Base-by-base conservation (phyloP, 2,888 invertebrate genomes). In the Polydrusus cervinus region DNA sequence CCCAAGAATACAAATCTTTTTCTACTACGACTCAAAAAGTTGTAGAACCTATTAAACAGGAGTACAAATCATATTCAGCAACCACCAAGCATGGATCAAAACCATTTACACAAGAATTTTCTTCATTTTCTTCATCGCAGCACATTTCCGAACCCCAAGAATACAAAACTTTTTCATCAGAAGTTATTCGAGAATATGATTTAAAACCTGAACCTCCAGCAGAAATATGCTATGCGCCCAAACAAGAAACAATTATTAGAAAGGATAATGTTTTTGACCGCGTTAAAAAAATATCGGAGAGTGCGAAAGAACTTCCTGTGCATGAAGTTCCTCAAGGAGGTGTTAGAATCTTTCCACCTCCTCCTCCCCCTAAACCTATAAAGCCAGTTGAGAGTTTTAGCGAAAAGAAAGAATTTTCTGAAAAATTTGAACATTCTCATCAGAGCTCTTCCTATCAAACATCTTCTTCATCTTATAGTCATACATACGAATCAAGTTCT, bases 131-230 rank as follows among this genome's bases (percentile, higher is more conserved):
- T 14, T 81, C 79, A n/a, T 78, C 79, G 1, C 79, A 80, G 25
- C 79, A 82, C 55, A 64, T 82, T 81, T 76, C 86, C 80, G 81
- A 89, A 68, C 78, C 78, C 11, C 74, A 74, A 38, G 67, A 78
- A 51, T 78, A 73, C 25, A 76, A 78, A 38, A 43, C 55, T 14
- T 73, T 38, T 55, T 73, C 78, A 9, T 67, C 73, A 13, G 76
- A 76, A 18, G 40, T 69, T 47, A 66, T 69, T 30, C 51, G 38
- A 82, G 88, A 89, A 73, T 88, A 92, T 61, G 89, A 89, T 82
- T 83, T 93, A 2, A 88, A 89, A 69, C 93, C 92, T 0, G 93
- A 92, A 80, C 91, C 93, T n/a, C 93, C 93, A 10, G 92, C 93
- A 43, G 91, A 93, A 86, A 70, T 93, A 60, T 91, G 91, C 47